phyloP scores from a whole-genome alignment of 2,797 vertebrate species.

The Crenichthys baileyi region DNA sequence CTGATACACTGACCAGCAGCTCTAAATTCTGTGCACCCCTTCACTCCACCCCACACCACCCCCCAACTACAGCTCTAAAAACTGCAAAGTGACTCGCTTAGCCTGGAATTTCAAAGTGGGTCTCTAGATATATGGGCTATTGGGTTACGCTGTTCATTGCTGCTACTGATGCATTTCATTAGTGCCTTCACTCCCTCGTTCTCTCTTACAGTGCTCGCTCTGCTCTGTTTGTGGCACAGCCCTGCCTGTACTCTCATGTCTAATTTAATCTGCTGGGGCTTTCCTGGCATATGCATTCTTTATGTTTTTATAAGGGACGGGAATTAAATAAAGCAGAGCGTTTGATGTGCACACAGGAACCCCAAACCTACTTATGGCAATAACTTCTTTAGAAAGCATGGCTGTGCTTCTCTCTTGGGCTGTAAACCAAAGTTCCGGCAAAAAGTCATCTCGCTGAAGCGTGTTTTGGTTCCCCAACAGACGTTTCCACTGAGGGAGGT shows the following conservation, averaged over 20 bases:
- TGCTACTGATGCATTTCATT: constrained; percentile 53
- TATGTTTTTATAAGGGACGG: constrained; percentile 63
- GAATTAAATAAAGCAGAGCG: constrained; percentile 43
- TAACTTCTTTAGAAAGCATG: constrained; percentile 34
- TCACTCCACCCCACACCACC: not conserved
- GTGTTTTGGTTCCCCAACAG: constrained; percentile 22
- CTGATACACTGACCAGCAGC: constrained; percentile 69
- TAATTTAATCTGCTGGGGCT: constrained; percentile 62
- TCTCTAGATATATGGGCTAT: constrained; percentile 70
- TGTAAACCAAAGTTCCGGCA: constrained; percentile 52
- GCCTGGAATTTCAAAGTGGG: constrained; percentile 64
- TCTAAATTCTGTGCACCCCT: constrained; percentile 32
- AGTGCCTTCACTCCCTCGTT: constrained; percentile 21
- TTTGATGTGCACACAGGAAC: constrained; percentile 63
- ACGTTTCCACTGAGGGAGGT: constrained; percentile 28
- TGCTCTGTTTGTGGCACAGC: constrained; percentile 26
- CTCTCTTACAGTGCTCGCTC: constrained; percentile 1
- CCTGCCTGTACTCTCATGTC: constrained; percentile 29
- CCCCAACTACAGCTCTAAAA: constrained; percentile 60
- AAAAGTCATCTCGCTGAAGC: constrained; percentile 43
- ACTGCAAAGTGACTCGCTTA: constrained; percentile 65
- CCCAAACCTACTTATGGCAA: constrained; percentile 49
- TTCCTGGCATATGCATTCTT: constrained; percentile 49
- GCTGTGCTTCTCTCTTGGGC: constrained; percentile 48
- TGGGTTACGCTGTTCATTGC: constrained; percentile 61